phyloP scores from a whole-genome alignment of 2,888 invertebrate species.

The Melinaea marsaeus region DNA sequence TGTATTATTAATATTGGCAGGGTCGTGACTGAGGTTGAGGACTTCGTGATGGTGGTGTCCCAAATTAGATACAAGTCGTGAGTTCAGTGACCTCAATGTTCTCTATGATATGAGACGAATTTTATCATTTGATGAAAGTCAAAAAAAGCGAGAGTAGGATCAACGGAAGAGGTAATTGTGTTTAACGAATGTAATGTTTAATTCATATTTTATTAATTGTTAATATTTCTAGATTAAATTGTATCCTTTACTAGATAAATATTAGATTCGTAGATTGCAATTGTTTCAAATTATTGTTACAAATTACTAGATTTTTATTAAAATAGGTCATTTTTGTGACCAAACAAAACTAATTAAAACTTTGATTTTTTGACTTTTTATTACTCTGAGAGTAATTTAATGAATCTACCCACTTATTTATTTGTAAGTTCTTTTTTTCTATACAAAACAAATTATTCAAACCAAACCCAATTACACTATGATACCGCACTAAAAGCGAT shows the following conservation, averaged over 20 bases:
- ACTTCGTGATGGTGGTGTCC: slow-evolving; percentile 40
- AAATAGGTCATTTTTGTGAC: too few relatives aligned
- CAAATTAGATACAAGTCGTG: slow-evolving; percentile 48
- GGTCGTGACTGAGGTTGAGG: slow-evolving; percentile 40
- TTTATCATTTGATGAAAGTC: slow-evolving; percentile 30
- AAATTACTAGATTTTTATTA: too few relatives aligned
- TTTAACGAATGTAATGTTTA: too few relatives aligned
- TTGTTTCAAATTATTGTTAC: too few relatives aligned
- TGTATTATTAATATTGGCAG: not conserved
- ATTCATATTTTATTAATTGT: too few relatives aligned
- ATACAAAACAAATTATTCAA: not conserved
- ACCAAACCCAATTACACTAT: not conserved
- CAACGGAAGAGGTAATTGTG: slow-evolving; percentile 28
- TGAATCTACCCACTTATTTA: too few relatives aligned
- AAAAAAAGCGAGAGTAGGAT: slow-evolving; percentile 2
- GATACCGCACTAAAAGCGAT: slow-evolving; percentile 11
- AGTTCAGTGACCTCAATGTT: slow-evolving; percentile 42
- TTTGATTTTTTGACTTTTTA: too few relatives aligned
- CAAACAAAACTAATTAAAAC: too few relatives aligned
- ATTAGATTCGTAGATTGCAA: too few relatives aligned
- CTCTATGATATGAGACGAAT: slow-evolving; percentile 20
- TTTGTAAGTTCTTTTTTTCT: not conserved
- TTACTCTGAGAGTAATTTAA: too few relatives aligned
- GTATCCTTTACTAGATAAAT: too few relatives aligned
- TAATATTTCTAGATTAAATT: too few relatives aligned